A percentile compares a stretch with the other conserved stretches of the same genome.
phyloP scores from a whole-genome alignment of 2,888 invertebrate genomes.

The Archaeoteleia sp. region DNA sequence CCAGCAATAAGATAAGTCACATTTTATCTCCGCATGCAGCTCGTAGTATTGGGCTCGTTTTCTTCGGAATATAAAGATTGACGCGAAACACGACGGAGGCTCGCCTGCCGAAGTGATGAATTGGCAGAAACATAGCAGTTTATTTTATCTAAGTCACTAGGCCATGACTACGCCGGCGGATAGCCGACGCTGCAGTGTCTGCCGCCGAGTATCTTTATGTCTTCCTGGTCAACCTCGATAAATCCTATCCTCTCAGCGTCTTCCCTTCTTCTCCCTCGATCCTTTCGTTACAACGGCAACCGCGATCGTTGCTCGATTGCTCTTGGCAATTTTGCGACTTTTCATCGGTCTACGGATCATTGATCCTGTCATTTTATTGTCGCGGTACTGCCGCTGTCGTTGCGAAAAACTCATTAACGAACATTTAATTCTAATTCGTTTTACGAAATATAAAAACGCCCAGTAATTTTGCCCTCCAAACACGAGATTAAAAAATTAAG shows the following conservation, averaged over 20 bases:
- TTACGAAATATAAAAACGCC: too few species aligned
- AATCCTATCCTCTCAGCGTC: conserved; percentile 30
- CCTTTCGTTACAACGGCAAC: too few species aligned
- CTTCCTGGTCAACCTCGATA: conserved; percentile 44
- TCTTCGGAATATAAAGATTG: too few species aligned
- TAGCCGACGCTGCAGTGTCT: conserved; percentile 21
- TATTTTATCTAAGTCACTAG: conserved; percentile 51
- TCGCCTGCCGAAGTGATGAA: conserved; percentile 37
- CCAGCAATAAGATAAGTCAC: too few species aligned
- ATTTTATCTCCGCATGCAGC: too few species aligned
- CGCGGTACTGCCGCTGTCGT: conserved; percentile 27
- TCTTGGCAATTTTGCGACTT: conserved; percentile 28
- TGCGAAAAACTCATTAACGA: conserved; percentile 32
- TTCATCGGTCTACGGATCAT: conserved; percentile 33
- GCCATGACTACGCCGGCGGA: conserved; percentile 44
- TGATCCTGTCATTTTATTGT: conserved; percentile 38
- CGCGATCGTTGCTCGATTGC: conserved; percentile 14
- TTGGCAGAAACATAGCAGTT: conserved; percentile 32
- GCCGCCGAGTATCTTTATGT: conserved; percentile 37
- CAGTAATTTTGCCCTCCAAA: too few species aligned
- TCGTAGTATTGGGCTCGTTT: too few species aligned
- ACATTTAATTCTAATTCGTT: conserved; percentile 13
- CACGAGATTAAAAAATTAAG: too few species aligned
- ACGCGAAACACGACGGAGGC: too few species aligned
- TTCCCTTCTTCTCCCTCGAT: conserved; percentile 6